Percentiles rank a stretch among this genome's conserved stretches.
Evolutionary conservation across 2,797 vertebrate genomes (phyloP).

Genomic region (Myotis pilosus): DNA sequence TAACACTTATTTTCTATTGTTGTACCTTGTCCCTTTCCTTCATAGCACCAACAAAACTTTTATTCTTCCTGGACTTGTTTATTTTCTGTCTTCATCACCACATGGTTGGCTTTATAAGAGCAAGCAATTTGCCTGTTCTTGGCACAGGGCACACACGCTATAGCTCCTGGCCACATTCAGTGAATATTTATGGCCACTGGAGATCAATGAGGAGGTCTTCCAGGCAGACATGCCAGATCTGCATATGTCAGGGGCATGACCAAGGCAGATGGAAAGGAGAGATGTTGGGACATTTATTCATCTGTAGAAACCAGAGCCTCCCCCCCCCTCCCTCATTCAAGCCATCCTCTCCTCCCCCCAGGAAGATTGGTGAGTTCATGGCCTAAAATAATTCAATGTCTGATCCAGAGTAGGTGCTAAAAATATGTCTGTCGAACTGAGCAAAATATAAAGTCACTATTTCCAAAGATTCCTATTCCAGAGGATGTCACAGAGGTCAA

Average conservation of each 20-base stretch:
- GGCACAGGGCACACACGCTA: background rate
- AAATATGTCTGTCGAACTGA: background rate
- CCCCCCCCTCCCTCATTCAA: background rate
- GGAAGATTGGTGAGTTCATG: background rate
- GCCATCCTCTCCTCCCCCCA: background rate
- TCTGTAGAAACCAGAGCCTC: background rate
- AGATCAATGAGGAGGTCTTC: background rate
- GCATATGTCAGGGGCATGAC: background rate
- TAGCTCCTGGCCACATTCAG: rapidly evolving
- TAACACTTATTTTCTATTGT: background rate
- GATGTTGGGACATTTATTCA: background rate
- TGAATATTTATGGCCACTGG: background rate
- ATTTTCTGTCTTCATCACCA: background rate
- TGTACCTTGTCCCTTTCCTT: background rate
- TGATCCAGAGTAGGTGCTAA: background rate
- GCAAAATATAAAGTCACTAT: background rate
- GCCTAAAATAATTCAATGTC: background rate
- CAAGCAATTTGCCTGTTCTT: background rate
- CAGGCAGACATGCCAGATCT: background rate
- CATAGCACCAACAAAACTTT: background rate
- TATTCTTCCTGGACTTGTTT: background rate
- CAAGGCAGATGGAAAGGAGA: background rate
- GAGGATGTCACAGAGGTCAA: background rate
- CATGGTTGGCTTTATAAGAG: background rate
- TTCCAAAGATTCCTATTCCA: background rate